Evolutionary conservation across 2,888 invertebrate genomes (phyloP), one percentile per base, ranked within the genome.

Genomic region (Phortica magna): DNA sequence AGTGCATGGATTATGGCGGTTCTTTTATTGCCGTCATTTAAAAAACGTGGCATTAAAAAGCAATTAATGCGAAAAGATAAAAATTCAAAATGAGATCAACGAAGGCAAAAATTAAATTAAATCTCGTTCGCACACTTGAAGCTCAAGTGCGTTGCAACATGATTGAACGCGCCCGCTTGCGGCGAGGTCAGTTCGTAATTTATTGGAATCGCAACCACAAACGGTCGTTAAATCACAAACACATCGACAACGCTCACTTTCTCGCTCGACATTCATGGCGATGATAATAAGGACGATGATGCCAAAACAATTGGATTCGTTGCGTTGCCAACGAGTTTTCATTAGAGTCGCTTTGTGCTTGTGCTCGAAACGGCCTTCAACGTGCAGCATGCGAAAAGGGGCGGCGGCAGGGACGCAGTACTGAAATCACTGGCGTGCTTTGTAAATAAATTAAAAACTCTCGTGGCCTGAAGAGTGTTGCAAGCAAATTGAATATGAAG

Each of bases 121-220:
- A 70, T 70, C 17, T 43, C 22, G 67, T 22, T 22, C 65, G 74
- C 74, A n/a, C 53, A 53, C 48, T 48, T 48, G 9, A 9, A 14
- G 48, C 14, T 48, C 14, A 14, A 48, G 48, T 48, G 48, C 10
- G 14, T 48, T 48, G 48, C 48, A 48, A 12, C 2, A 12, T 48
- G 48, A 48, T 48, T 48, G 48, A 14, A 12, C 7, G 48, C 48
- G 48, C 31, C 5, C 31, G 14, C 14, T 48, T 6, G 9, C 41
- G 4, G 61, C 61, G 61, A 61, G 61, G 61, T 61, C 65, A 65
- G 14, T 41, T 41, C 14, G 19, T 65, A 65, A 65, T 65, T 65
- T 65, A 65, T 65, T 65, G n/a, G 7, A 65, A 65, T 39, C 39
- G 65, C 41, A n/a, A 41, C 65, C n/a, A 17, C 39, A 17, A 59